Evolutionary conservation across 1,140 invertebrate species (phyloP).

Genomic region (Latrodectus geometricus): DNA sequence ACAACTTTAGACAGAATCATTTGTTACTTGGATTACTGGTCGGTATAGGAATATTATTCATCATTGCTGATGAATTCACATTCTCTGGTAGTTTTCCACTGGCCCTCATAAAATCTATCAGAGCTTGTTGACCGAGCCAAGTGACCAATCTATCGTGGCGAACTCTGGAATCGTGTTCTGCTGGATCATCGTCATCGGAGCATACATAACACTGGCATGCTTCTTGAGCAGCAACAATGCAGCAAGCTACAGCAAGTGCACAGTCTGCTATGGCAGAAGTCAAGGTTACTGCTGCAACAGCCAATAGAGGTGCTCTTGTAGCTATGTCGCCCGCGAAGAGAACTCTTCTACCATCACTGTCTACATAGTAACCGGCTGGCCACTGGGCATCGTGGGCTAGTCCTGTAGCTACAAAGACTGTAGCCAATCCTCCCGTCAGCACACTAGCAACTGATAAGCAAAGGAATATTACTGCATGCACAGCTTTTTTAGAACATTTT

Average conservation of each 20-base stretch:
- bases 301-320: constrained; percentile 56
- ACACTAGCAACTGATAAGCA: constrained; percentile 55
- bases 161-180: constrained; percentile 60
- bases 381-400: constrained; percentile 64
- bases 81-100: constrained; percentile 50
- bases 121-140: constrained; percentile 63
- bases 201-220: constrained; percentile 63
- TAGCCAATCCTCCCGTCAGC: constrained; percentile 64
- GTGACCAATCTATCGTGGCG: constrained; percentile 62
- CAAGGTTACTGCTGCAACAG: constrained; percentile 62
- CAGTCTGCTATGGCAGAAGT: constrained; percentile 62
- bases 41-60: constrained; percentile 8
- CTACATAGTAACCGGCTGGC: constrained; percentile 64
- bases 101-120: constrained; percentile 57
- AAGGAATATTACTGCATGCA: constrained; percentile 37
- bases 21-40: not conserved
- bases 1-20: not conserved
- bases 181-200: constrained; percentile 53
- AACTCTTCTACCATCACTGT: constrained; percentile 62
- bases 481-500: constrained; percentile 11
- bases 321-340: constrained; percentile 59
- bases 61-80: not conserved
- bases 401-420: constrained; percentile 65
- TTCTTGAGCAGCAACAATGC: constrained; percentile 62
- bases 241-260: constrained; percentile 63